Conservation (phyloP, 2,888 invertebrate species). For the Eupithecia abbreviata region DNA sequence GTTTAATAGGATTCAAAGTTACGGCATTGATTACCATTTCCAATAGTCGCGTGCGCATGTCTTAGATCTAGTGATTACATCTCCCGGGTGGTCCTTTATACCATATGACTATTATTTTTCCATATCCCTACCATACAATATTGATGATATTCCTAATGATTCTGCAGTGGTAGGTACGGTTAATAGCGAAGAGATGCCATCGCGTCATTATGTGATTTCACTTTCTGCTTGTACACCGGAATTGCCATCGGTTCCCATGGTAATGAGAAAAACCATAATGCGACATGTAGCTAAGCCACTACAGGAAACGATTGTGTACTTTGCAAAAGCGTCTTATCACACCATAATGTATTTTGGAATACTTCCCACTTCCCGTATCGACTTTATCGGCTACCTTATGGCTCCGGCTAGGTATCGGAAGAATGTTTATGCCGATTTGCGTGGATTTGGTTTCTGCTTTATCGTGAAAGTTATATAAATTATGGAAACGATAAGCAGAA, state of each 20-base stretch:
- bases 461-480: not conserved
- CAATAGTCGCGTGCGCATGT: conserved; percentile 10
- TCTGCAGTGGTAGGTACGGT: conserved; percentile 39
- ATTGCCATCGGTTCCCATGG: conserved; percentile 57
- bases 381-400: conserved; percentile 29
- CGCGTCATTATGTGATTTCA: conserved; percentile 57
- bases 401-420: not conserved
- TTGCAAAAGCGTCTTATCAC: conserved; percentile 23
- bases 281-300: conserved; percentile 23
- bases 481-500: conserved; percentile 1
- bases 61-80: conserved; percentile 4
- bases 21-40: conserved; percentile 3
- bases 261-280: conserved; percentile 46
- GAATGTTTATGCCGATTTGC: conserved; percentile 6
- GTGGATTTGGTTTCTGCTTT: conserved; percentile 5
- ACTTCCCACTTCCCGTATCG: conserved; percentile 19
- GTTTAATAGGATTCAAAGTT: not conserved
- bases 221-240: conserved; percentile 54
- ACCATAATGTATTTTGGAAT: conserved; percentile 22
- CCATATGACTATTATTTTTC: conserved; percentile 14
- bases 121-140: not conserved
- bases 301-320: conserved; percentile 37
- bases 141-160: conserved; percentile 33
- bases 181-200: conserved; percentile 45
- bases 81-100: conserved; percentile 27